Percentiles rank a stretch among this genome's conserved stretches.
These are phyloP conservation scores for Drosophila kikkawai DNA, from an alignment of 1,140 invertebrate genomes.

Conservation along the genomic window DNA sequence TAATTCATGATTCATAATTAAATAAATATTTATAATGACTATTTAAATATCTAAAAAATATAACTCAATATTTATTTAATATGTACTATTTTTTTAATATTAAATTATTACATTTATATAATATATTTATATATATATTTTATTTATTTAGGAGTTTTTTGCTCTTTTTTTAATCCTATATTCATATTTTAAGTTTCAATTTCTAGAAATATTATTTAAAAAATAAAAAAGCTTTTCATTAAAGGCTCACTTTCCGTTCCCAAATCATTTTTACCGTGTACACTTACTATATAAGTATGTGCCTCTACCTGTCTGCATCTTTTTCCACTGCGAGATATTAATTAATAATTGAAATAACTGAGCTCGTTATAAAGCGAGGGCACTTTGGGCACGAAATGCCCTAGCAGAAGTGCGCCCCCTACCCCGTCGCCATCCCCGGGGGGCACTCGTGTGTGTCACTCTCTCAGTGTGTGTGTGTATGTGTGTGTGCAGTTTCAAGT, in stretches of 20 bases:
- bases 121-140: too few species aligned
- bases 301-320: slow-evolving; percentile 13
- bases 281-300: neutral
- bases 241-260: neutral
- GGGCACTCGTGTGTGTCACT: slow-evolving; percentile 1
- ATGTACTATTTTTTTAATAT: too few species aligned
- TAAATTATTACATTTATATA: too few species aligned
- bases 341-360: slow-evolving; percentile 77
- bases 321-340: slow-evolving; percentile 67
- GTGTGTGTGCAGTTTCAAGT: slow-evolving; percentile 52
- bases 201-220: neutral
- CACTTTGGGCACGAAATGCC: slow-evolving; percentile 47
- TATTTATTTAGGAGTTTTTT: too few species aligned
- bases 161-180: too few species aligned
- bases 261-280: neutral
- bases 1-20: too few species aligned
- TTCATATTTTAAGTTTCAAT: neutral
- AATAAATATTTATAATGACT: too few species aligned
- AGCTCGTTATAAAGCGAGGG: slow-evolving; percentile 52
- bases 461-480: neutral
- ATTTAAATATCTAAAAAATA: too few species aligned
- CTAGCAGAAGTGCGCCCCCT: neutral
- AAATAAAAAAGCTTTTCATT: neutral
- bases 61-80: too few species aligned
- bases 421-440: slow-evolving; percentile 1